These are phyloP conservation scores for Netelia virgata DNA, from an alignment of 2,888 invertebrate genomes.

Conservation along the genomic window DNA sequence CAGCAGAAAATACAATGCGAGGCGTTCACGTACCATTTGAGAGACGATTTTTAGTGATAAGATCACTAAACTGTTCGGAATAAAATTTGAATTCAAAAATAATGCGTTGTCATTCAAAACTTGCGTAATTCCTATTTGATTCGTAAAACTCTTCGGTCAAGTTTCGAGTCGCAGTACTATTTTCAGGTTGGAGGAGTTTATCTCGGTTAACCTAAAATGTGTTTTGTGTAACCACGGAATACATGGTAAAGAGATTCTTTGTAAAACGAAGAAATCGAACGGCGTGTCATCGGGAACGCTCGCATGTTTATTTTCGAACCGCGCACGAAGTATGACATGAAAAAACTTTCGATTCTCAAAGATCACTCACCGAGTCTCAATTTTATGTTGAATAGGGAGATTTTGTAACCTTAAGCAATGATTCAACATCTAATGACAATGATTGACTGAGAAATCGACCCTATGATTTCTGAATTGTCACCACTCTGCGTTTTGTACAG, in stretches of 20 bases:
- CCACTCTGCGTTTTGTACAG: constrained; percentile 5
- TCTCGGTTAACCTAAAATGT: constrained; percentile 30
- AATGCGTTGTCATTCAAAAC: constrained; percentile 24
- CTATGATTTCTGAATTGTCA: constrained; percentile 57
- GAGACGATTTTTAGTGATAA: too few relatives aligned
- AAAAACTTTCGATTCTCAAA: neutral
- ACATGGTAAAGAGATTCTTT: neutral
- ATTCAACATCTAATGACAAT: constrained; percentile 48
- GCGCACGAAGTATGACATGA: neutral
- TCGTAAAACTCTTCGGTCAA: neutral
- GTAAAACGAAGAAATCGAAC: neutral
- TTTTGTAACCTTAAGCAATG: constrained; percentile 33
- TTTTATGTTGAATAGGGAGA: constrained; percentile 14
- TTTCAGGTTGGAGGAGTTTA: neutral
- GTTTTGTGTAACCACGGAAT: neutral
- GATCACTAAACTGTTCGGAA: neutral
- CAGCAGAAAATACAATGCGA: too few relatives aligned
- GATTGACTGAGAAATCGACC: constrained; percentile 38
- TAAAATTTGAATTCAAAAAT: constrained; percentile 32
- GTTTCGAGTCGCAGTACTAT: neutral
- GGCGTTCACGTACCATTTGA: too few relatives aligned
- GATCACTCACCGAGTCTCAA: constrained; percentile 37
- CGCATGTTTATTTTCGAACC: neutral
- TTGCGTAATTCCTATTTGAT: constrained; percentile 1
- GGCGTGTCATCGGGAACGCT: neutral